A percentile compares a stretch with the other conserved stretches of the same genome.
These are phyloP conservation scores for Acropora tenuis DNA, from an alignment of 64 coral and sea anemone genomes.

Conservation along the genomic window DNA sequence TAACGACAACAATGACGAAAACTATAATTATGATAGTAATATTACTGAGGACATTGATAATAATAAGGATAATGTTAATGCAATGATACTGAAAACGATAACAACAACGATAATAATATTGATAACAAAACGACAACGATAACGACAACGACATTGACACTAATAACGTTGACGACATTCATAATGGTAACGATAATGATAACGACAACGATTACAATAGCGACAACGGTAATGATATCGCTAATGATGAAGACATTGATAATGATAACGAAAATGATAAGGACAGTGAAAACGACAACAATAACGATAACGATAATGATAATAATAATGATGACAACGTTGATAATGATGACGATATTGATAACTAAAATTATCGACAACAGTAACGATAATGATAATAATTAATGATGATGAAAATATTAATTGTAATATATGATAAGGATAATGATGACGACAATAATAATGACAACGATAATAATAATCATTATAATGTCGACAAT, in stretches of 20 bases:
- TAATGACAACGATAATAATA: conserved; percentile 6
- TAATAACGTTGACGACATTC: background rate
- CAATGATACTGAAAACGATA: background rate
- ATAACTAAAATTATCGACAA: background rate
- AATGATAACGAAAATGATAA: background rate
- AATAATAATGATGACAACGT: background rate
- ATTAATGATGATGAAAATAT: background rate
- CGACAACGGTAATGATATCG: background rate
- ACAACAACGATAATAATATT: background rate
- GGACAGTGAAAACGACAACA: background rate
- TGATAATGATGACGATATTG: background rate
- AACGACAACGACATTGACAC: background rate
- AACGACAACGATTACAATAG: background rate
- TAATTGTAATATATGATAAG: background rate
- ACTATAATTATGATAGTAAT: background rate
- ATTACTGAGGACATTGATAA: background rate
- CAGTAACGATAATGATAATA: background rate
- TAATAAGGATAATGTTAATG: background rate
- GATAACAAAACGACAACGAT: background rate
- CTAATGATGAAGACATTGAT: background rate
- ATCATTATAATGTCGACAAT: conserved; percentile 1
- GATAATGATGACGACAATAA: background rate
- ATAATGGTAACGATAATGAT: background rate
- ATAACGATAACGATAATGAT: background rate
- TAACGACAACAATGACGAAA: conserved; percentile 5